Base-by-base conservation (phyloP, 2,113 vertebrate species). In the Leptodactylus fuscus region DNA sequence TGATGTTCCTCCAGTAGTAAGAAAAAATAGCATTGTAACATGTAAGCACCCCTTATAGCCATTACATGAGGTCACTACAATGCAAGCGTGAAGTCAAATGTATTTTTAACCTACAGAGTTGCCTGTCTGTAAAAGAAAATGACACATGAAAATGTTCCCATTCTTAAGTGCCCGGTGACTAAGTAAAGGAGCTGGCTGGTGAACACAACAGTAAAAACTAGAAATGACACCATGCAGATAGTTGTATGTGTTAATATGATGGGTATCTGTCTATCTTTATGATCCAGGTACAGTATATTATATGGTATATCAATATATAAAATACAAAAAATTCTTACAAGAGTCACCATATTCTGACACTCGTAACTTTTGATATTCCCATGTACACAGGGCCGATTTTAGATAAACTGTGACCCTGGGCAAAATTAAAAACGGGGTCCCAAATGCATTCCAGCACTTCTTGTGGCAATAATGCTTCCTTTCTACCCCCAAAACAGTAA, bases 31-130 rank as follows among this genome's bases (percentile, higher is more conserved):
- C 34, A 67, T 65, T 5, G 3, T 71, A 36, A 41, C 20, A 29
- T 85, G 48, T 44, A n/a, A 29, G 7, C 38, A 49, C 41, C 18
- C 60, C 29, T 55, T 36, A 22, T 27, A 65, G 71, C 15, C 36
- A 13, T 85, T n/a, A 70, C 27, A 85, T 38, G 46, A 79, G 44
- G 79, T 41, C 34, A 46, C 58, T 24, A 41, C 44, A 46, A 44
- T 75, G 29, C 70, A 5, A 48, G 29, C 15, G 29, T 79, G 46
- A 85, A 78, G 58, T 78, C 16, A 15, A 80, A 55, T 16, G 44
- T 85, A 85, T 85, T 80, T 85, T 80, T 85, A 79, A 79, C 74
- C 36, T 44, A 55, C 34, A 71, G 62, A n/a, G 65, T 60, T 86
- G 24, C 48, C 69, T 46, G 76, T 58, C 77, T 73, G 49, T 73